These are phyloP conservation scores for Cyprinodon tularosa DNA, from an alignment of 2,113 vertebrate genomes.

Conservation along the genomic window DNA sequence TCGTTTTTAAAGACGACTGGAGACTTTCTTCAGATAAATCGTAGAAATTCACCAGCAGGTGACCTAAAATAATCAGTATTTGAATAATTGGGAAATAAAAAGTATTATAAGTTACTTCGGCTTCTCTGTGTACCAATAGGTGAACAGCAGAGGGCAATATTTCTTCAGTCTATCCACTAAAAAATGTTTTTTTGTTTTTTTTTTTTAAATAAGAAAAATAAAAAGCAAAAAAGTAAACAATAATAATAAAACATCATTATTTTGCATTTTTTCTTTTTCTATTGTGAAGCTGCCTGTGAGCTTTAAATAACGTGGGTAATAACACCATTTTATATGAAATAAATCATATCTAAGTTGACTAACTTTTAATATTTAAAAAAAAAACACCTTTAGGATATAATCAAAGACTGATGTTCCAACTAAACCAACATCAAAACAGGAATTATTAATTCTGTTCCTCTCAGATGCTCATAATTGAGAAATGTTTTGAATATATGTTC, in stretches of 20 bases:
- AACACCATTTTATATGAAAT: background rate
- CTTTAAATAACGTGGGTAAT: background rate
- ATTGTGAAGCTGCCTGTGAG: background rate
- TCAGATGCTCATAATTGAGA: background rate
- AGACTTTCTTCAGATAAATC: background rate
- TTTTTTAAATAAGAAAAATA: no score
- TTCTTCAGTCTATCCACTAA: background rate
- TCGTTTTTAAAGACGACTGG: background rate
- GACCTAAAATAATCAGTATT: no score
- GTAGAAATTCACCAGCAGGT: background rate
- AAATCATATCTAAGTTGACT: background rate
- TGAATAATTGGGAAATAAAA: background rate
- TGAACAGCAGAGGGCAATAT: constrained; percentile 44
- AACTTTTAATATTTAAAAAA: background rate
- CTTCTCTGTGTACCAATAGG: background rate
- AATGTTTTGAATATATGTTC: background rate
- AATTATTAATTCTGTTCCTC: background rate
- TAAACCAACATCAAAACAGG: background rate
- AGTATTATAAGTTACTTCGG: background rate
- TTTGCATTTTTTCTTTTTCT: background rate
- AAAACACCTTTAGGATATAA: background rate
- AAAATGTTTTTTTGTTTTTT: background rate
- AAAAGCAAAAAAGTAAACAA: no score
- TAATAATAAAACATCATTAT: no score
- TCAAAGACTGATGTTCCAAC: background rate